Conservation (phyloP, 2,797 vertebrate species). For the Otolemur crassicaudatus region DNA sequence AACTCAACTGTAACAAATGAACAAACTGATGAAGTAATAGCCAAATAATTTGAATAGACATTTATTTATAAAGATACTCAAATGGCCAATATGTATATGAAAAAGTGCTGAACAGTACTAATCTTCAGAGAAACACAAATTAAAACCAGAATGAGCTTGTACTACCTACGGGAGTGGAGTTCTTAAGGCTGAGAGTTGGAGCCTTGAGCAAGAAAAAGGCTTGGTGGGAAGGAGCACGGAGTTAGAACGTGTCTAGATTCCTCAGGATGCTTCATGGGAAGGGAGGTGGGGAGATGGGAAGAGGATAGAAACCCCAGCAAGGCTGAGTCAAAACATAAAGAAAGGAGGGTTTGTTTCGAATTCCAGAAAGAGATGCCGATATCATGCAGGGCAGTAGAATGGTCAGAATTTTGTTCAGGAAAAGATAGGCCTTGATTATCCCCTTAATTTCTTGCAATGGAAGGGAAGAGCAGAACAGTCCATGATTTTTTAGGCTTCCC, state of each 20-base stretch:
- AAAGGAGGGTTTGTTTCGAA: not conserved
- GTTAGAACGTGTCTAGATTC: not conserved
- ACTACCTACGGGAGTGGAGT: not conserved
- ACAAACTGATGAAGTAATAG: not conserved
- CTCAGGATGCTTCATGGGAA: not conserved
- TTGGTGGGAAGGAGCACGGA: not conserved
- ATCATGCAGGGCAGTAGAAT: not conserved
- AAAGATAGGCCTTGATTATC: not conserved
- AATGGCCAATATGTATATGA: not conserved
- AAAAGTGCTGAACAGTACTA: not conserved
- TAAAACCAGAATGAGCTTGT: not conserved
- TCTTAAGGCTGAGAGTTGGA: not conserved
- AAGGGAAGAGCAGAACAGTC: not conserved
- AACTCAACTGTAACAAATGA: not conserved
- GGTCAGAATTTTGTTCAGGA: slow-evolving; percentile 6
- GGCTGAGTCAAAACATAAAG: not conserved
- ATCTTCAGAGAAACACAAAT: not conserved
- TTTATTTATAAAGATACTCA: not conserved
- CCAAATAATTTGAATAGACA: not conserved
- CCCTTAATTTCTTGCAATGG: not conserved
- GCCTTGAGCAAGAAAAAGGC: not conserved
- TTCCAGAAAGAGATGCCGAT: not conserved
- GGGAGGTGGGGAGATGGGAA: not conserved
- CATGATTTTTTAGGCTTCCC: not conserved
- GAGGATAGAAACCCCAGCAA: not conserved